Evolutionary conservation across 2,888 invertebrate genomes (phyloP), one percentile per base, ranked within the genome.

Genomic region (Arge pagana): DNA sequence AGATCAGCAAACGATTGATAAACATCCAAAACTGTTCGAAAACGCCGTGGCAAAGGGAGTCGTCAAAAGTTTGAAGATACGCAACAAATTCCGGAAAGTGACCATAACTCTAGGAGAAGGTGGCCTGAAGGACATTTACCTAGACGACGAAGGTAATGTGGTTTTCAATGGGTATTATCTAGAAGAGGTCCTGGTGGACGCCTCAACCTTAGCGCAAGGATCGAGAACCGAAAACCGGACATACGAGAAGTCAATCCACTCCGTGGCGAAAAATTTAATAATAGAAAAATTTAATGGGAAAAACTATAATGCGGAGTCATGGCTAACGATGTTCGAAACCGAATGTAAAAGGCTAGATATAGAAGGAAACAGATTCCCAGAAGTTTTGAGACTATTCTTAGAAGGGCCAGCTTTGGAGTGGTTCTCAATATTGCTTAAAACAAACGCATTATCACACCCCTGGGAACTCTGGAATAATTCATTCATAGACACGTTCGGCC

Each of bases 381-480:
- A 61, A 50, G 36, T 43, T 28, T 45, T 60, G 42, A 59, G 58
- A 53, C 43, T 61, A 52, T 61, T 58, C 40, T 52, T 60, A 48
- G 59, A 59, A 35, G 53, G 50, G 23, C 19, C 51, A 5, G 60
- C 60, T 21, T 21, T 59, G 35, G 57, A 60, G 13, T 59, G 55
- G 58, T 53, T 50, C 36, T 21, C 41, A 30, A 54, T 49, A 40
- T 43, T 56, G 48, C 33, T 53, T 6, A 62, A 53, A 57, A 56
- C 50, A 53, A 51, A 54, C 45, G 30, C 52, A 28, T 18, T 59
- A 40, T 41, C 51, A 23, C 31, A 51, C 28, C 13, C 51, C 4
- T 60, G 59, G 58, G 53, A 60, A 45, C 16, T 49, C 15, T 59
- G 60, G 57, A 58, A 59, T 39, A 57, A 59, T 40, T 54, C 55